Evolutionary conservation across 2,797 vertebrate species (phyloP).

Genomic region (Picus viridis): DNA sequence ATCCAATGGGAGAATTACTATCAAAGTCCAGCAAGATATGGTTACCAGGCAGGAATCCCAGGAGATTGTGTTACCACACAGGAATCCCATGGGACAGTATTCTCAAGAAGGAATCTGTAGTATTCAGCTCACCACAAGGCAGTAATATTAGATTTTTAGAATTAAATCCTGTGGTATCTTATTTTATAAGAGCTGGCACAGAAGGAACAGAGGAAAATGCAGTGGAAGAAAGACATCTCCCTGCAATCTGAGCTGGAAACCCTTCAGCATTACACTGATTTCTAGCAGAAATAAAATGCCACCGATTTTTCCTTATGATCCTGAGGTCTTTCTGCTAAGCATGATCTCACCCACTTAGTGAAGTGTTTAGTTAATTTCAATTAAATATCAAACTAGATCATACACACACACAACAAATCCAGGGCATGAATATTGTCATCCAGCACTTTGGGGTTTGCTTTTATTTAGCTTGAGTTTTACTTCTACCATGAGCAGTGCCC

Average conservation of each 20-base stretch:
- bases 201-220: slow-evolving; percentile 41
- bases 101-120: slow-evolving; percentile 74
- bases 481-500: not conserved
- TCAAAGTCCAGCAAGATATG: slow-evolving; percentile 71
- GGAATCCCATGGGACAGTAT: slow-evolving; percentile 74
- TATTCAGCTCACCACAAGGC: slow-evolving; percentile 67
- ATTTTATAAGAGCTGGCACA: slow-evolving; percentile 75
- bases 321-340: not conserved
- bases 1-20: slow-evolving; percentile 70
- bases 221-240: slow-evolving; percentile 50
- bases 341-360: not conserved
- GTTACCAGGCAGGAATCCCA: slow-evolving; percentile 73
- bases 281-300: slow-evolving; percentile 1
- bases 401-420: not conserved
- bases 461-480: not conserved
- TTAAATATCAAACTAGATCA: not conserved
- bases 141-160: slow-evolving; percentile 78
- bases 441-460: not conserved
- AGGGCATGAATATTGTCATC: accelerated
- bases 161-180: slow-evolving; percentile 71
- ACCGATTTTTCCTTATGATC: not conserved
- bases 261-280: not conserved
- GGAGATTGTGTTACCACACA: slow-evolving; percentile 68
- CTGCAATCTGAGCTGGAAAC: slow-evolving; percentile 44
- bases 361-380: not conserved